These are phyloP conservation scores for Nycticryphes semicollaris DNA, from an alignment of 2,113 vertebrate genomes.

Conservation along the genomic window DNA sequence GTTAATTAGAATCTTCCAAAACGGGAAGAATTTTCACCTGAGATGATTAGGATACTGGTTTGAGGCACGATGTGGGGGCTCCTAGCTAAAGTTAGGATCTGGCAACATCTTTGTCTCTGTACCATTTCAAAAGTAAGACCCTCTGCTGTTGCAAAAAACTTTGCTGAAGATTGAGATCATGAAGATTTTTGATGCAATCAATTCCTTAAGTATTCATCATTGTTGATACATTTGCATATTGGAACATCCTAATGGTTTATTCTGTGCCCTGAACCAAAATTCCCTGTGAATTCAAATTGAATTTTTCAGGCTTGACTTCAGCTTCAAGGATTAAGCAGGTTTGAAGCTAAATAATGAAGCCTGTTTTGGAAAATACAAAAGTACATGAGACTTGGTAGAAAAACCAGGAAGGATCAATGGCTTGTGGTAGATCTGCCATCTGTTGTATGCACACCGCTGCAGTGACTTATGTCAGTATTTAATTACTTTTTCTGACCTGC, in stretches of 20 bases:
- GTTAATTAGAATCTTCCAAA: constrained; percentile 34
- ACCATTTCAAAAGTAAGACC: constrained; percentile 33
- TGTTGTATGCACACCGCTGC: neutral
- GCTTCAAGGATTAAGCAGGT: neutral
- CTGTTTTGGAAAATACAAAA: neutral
- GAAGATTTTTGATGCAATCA: neutral
- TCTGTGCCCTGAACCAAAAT: neutral
- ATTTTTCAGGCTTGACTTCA: neutral
- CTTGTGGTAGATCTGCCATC: constrained; percentile 17
- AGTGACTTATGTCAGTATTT: neutral
- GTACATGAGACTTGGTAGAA: neutral
- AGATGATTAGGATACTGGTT: constrained; percentile 40
- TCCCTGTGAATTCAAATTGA: neutral
- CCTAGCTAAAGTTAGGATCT: constrained; percentile 39
- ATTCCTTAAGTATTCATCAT: neutral
- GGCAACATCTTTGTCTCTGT: constrained; percentile 13
- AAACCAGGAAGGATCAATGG: neutral
- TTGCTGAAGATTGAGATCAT: neutral
- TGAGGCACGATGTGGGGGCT: constrained; percentile 5
- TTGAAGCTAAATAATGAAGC: neutral
- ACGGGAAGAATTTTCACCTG: constrained; percentile 46
- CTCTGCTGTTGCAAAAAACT: constrained; percentile 33
- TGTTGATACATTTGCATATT: neutral
- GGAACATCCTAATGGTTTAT: neutral
- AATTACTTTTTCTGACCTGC: neutral